A percentile compares a stretch with the other conserved stretches of the same genome.
Evolutionary conservation across 2,888 invertebrate species (phyloP).

Genomic region (Punctoribates punctum): DNA sequence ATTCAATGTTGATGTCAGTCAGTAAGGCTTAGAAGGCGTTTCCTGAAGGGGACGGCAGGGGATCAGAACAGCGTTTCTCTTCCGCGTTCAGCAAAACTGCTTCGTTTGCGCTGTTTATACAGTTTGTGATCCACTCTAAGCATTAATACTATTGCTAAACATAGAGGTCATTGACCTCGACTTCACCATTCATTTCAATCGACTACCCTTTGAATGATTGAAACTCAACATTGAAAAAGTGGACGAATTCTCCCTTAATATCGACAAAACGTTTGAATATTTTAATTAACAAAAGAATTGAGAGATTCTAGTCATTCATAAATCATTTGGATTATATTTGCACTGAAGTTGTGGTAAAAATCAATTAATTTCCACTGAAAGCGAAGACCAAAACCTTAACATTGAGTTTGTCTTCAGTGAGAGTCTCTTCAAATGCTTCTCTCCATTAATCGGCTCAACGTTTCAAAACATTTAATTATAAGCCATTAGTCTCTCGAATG

Average conservation of each 20-base stretch:
- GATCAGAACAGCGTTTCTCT: not conserved
- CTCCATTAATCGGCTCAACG: not conserved
- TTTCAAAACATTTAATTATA: not conserved
- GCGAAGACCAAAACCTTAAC: slow-evolving; percentile 11
- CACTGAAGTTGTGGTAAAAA: not conserved
- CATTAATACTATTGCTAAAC: not conserved
- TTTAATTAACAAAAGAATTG: too few relatives aligned
- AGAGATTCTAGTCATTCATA: too few relatives aligned
- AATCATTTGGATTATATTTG: too few relatives aligned
- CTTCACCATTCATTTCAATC: not conserved
- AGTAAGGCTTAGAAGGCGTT: slow-evolving; percentile 35
- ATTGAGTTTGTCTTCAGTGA: not conserved
- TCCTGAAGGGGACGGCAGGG: not conserved
- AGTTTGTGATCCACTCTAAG: slow-evolving; percentile 4
- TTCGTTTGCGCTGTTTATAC: slow-evolving; percentile 21
- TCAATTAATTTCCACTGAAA: slow-evolving; percentile 14
- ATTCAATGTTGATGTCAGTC: slow-evolving; percentile 25
- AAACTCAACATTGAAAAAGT: not conserved
- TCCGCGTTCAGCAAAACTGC: slow-evolving; percentile 10
- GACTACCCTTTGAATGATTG: not conserved
- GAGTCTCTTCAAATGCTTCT: not conserved
- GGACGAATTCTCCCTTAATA: not conserved
- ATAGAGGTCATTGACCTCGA: slow-evolving; percentile 23
- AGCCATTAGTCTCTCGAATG: not conserved
- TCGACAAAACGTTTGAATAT: not conserved